These are phyloP conservation scores for Tachina fera DNA, from an alignment of 2,888 invertebrate genomes.

Conservation along the genomic window DNA sequence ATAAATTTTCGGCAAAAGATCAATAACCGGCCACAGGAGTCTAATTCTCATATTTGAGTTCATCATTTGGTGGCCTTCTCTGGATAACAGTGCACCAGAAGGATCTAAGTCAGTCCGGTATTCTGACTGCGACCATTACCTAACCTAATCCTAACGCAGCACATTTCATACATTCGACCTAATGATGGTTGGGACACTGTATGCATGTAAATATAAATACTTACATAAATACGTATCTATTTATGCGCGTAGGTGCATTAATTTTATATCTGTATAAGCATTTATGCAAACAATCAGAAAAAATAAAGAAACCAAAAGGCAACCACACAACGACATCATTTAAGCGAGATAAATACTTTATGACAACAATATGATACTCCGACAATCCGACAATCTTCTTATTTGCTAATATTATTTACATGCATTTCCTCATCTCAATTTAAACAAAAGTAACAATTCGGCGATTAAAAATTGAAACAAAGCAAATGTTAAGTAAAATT, in stretches of 20 bases:
- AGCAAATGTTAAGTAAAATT: conserved; percentile 10
- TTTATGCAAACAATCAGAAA: conserved; percentile 36
- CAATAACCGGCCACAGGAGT: too few relatives aligned
- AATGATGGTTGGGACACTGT: neutral
- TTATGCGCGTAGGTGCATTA: neutral
- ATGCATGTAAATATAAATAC: neutral
- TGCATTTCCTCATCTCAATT: conserved; percentile 15
- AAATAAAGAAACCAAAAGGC: neutral
- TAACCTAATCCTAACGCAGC: too few relatives aligned
- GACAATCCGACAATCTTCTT: conserved; percentile 33
- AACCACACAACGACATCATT: conserved; percentile 21
- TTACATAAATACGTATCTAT: neutral
- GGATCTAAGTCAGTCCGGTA: too few relatives aligned
- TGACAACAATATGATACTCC: conserved; percentile 42
- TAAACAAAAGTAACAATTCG: conserved; percentile 22
- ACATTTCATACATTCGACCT: neutral
- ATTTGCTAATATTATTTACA: conserved; percentile 15
- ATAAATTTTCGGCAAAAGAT: too few relatives aligned
- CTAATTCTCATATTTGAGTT: too few relatives aligned
- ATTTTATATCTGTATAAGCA: neutral
- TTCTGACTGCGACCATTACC: too few relatives aligned
- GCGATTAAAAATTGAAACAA: conserved; percentile 37
- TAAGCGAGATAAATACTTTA: conserved; percentile 54
- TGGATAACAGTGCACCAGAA: too few relatives aligned
- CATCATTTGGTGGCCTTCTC: too few relatives aligned